Evolutionary conservation across 1,140 invertebrate genomes (phyloP), one percentile per base, ranked within the genome.

Genomic region (Babylonia areolata): DNA sequence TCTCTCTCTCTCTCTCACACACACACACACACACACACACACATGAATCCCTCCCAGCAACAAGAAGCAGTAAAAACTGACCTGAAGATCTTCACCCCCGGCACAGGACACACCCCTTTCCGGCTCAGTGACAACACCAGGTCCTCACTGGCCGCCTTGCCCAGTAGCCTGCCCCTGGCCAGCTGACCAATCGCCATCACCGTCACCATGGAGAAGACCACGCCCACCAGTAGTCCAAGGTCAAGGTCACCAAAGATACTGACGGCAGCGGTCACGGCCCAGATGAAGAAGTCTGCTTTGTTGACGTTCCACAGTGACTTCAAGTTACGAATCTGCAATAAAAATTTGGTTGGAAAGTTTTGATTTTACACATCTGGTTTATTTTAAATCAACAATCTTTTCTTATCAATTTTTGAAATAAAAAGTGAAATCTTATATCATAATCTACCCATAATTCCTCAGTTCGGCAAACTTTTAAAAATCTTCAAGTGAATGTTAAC

Each of bases 241-340:
- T 88, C 88, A 42, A 94, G 85, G 85, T 93, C 91, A 17, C 88
- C 85, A 9, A 93, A 87, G 28, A 93, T 85, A 5, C 88, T 85
- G n/a, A 86, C 78, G 9, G 89, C 37, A 64, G 85, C 89, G 28
- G 92, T 92, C 23, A 89, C 75, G 9, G 93, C 31, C 92, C 92
- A 93, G 12, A 92, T 90, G 31, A 90, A 35, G 86, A 92, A 93
- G 85, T 94, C 93, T n/a, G 87, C 87, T 81, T 90, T 91, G 86
- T 89, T 92, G n/a, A 92, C 87, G 40, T 86, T 85, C 92, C 92
- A 93, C 15, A 92, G 80, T 1, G 37, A 46, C 51, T 87, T 90
- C 80, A 89, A 93, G 79, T 89, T 88, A 96, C 71, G 97, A 97
- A 78, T 35, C 85, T 86, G 78, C 5, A 17, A 12, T 17, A 40